phyloP scores from a whole-genome alignment of 2,888 invertebrate species.

The Lepidochitona cinerea region DNA sequence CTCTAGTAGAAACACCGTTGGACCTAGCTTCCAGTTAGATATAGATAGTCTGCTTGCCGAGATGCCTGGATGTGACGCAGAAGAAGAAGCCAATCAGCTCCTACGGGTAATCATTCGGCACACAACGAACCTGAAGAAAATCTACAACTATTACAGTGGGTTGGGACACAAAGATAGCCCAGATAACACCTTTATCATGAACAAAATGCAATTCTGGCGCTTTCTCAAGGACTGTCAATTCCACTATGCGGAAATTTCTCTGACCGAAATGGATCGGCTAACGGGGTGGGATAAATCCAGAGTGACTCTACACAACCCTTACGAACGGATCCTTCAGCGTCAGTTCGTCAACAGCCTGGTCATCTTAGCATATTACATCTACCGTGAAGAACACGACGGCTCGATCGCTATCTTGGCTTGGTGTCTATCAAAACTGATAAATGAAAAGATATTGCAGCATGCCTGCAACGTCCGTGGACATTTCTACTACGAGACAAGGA shows the following conservation, averaged over 20 bases:
- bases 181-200: constrained; percentile 70
- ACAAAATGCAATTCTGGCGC: constrained; percentile 70
- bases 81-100: constrained; percentile 67
- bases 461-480: constrained; percentile 66
- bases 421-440: constrained; percentile 64
- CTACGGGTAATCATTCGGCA: constrained; percentile 66
- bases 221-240: constrained; percentile 68
- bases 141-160: constrained; percentile 67
- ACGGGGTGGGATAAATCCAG: constrained; percentile 48
- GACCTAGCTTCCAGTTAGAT: constrained; percentile 70
- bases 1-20: constrained; percentile 66
- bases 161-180: constrained; percentile 66
- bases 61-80: constrained; percentile 57
- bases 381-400: constrained; percentile 56
- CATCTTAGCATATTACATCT: constrained; percentile 62
- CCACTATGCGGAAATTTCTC: constrained; percentile 59
- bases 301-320: constrained; percentile 63
- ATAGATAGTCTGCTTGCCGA: constrained; percentile 60
- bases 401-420: constrained; percentile 58
- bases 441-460: constrained; percentile 62
- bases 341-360: constrained; percentile 69
- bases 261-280: constrained; percentile 68
- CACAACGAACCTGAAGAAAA: constrained; percentile 63
- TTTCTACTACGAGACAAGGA: constrained; percentile 61
- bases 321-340: constrained; percentile 65